Conservation (phyloP, 2,113 vertebrate genomes). For the Opisthocomus hoazin region DNA sequence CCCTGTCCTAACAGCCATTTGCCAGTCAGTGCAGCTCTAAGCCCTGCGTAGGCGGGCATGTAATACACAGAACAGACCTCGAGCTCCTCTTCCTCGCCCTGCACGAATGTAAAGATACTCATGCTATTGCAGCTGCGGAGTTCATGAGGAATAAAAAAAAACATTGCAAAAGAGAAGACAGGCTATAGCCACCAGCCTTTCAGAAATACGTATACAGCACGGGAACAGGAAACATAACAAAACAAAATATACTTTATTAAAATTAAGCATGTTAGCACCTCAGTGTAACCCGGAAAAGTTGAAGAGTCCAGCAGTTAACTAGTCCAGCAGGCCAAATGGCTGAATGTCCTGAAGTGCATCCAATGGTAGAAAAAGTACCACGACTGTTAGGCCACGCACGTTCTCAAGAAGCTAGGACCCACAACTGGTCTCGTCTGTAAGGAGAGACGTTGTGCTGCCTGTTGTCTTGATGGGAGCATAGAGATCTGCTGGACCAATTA, state of each 20-base stretch:
- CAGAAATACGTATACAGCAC: not conserved
- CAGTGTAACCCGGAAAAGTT: slow-evolving; percentile 66
- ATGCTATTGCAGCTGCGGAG: accelerated
- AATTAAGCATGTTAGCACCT: slow-evolving; percentile 72
- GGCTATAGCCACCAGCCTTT: not conserved
- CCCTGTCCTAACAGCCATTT: not conserved
- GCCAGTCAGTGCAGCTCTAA: not conserved
- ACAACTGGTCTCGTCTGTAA: not conserved
- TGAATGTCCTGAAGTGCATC: slow-evolving; percentile 63
- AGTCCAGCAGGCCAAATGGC: slow-evolving; percentile 51
- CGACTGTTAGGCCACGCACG: not conserved
- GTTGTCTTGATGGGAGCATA: not conserved
- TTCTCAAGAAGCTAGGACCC: not conserved
- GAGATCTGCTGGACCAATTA: slow-evolving; percentile 29
- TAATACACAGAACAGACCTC: not conserved
- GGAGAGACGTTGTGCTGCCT: slow-evolving; percentile 30
- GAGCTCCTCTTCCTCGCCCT: not conserved
- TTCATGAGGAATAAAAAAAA: not conserved
- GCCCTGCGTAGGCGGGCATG: accelerated
- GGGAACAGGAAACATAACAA: slow-evolving; percentile 11
- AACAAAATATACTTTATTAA: slow-evolving; percentile 74
- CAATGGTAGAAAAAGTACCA: slow-evolving; percentile 65
- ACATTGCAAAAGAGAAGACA: not conserved
- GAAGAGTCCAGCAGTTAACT: slow-evolving; percentile 65
- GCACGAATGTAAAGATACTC: accelerated